Conservation (phyloP, 2,113 vertebrate species). For the Climacteris rufus region DNA sequence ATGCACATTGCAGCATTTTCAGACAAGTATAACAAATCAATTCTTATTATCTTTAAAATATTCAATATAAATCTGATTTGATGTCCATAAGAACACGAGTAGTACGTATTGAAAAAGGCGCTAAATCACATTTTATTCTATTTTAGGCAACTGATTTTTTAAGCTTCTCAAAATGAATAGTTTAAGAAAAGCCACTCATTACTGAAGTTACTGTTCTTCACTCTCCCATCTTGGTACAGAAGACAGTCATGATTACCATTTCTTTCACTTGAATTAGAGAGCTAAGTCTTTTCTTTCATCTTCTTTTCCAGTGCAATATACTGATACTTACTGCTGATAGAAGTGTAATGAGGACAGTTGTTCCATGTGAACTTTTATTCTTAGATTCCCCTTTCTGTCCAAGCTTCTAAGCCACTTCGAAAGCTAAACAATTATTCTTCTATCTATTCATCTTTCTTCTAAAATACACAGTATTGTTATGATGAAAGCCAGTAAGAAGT, state of each 20-base stretch:
- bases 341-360: neutral
- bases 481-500: neutral
- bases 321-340: neutral
- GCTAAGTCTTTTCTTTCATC: neutral
- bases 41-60: neutral
- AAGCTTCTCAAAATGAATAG: neutral
- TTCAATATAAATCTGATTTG: neutral
- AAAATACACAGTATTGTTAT: neutral
- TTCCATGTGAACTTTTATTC: conserved; percentile 5
- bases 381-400: neutral
- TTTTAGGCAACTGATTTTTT: neutral
- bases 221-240: neutral
- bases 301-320: neutral
- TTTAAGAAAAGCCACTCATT: neutral
- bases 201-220: neutral
- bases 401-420: neutral
- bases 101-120: neutral
- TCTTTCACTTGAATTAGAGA: neutral
- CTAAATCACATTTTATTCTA: neutral
- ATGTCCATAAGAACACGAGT: neutral
- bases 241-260: neutral
- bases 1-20: neutral
- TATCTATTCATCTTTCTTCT: neutral
- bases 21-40: neutral
- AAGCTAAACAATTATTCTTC: neutral